Percentiles rank a stretch among this genome's conserved stretches.
These are phyloP conservation scores for Oophaga sylvatica DNA, from an alignment of 2,797 vertebrate species.

Conservation along the genomic window DNA sequence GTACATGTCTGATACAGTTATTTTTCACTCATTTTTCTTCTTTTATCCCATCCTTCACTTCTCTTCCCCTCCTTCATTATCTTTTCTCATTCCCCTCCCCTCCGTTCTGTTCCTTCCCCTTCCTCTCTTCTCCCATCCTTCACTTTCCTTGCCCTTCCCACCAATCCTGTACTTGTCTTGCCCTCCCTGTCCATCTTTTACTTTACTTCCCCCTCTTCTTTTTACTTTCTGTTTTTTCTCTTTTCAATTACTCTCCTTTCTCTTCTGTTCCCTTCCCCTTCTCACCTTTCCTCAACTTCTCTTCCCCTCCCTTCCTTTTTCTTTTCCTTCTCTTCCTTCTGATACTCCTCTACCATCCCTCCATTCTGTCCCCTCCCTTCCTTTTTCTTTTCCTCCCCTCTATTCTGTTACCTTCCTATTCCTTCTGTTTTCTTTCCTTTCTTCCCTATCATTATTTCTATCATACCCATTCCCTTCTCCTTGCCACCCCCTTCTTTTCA, in stretches of 20 bases:
- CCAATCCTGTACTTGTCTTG: no score
- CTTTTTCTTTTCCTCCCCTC: no score
- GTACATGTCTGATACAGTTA: not conserved
- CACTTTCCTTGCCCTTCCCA: no score
- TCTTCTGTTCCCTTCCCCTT: not conserved
- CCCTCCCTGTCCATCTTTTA: not conserved
- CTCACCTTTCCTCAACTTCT: not conserved
- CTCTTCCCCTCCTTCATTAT: not conserved
- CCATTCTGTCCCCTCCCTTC: no score
- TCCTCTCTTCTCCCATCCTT: not conserved
- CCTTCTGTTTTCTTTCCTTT: not conserved
- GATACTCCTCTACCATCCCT: no score
- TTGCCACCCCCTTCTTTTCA: not conserved
- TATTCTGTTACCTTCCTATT: no score
- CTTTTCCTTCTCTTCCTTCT: no score
- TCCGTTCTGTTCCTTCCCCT: not conserved
- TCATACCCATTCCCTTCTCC: not conserved
- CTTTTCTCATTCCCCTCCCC: not conserved
- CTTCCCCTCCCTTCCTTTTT: not conserved
- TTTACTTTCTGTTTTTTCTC: no score
- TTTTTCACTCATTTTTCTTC: not conserved
- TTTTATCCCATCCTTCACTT: not conserved
- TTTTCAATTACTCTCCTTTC: no score
- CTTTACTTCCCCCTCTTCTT: not conserved
- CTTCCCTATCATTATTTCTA: rapidly evolving